These are phyloP conservation scores for Enteromius viviparus DNA, from an alignment of 2,797 vertebrate species.

Conservation along the genomic window DNA sequence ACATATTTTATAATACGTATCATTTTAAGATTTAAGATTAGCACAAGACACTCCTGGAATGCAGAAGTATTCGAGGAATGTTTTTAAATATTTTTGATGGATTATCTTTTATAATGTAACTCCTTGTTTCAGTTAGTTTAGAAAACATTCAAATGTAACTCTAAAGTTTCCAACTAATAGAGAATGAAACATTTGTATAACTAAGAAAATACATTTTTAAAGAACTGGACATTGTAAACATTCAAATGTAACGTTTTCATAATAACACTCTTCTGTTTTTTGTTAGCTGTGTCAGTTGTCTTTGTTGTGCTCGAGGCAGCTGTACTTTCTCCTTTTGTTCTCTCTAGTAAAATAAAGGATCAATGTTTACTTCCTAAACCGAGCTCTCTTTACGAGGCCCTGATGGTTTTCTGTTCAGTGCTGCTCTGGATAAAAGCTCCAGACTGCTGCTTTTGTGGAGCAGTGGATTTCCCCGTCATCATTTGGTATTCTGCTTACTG, in stretches of 20 bases:
- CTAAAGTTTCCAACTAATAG: neutral
- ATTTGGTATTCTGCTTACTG: conserved; percentile 43
- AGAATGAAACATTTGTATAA: neutral
- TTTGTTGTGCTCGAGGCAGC: neutral
- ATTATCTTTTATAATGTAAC: neutral
- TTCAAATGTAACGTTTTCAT: neutral
- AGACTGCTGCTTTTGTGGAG: conserved; percentile 22
- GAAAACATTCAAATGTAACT: neutral
- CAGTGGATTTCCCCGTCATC: conserved; percentile 32
- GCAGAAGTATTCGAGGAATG: neutral
- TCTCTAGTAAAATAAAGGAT: conserved; percentile 37
- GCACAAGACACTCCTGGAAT: neutral
- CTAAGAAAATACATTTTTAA: neutral
- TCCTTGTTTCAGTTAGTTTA: neutral
- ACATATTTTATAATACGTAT: neutral
- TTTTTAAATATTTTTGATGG: neutral
- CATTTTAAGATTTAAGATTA: neutral
- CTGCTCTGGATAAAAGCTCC: conserved; percentile 10
- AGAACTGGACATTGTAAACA: neutral
- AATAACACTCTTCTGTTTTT: neutral
- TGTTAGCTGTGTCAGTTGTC: neutral
- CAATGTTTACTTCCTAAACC: conserved; percentile 37
- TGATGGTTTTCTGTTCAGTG: conserved; percentile 9
- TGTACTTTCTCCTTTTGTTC: conserved; percentile 9
- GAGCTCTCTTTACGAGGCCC: conserved; percentile 23